Conservation (phyloP, 2,797 vertebrate species). For the Danionella dracula region DNA sequence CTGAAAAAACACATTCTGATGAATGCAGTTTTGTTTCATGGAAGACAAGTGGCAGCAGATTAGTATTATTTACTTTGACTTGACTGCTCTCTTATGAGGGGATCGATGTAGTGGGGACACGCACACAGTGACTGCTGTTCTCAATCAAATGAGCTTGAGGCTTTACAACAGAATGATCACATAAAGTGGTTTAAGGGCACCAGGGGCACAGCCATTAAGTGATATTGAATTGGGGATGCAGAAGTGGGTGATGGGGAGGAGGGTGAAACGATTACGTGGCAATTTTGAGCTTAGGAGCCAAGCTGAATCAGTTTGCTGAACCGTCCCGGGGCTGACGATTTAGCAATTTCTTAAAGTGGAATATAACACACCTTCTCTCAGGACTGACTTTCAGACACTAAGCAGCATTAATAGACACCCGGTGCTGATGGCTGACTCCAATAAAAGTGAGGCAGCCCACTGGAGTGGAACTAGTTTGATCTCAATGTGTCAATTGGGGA, state of each 20-base stretch:
- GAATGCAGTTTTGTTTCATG: not conserved
- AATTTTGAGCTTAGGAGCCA: conserved; percentile 23
- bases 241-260: not conserved
- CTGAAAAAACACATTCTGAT: not conserved
- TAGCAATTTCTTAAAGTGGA: conserved; percentile 51
- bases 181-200: conserved; percentile 47
- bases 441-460: conserved; percentile 36
- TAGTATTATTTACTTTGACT: conserved; percentile 26
- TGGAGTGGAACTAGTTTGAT: conserved; percentile 46
- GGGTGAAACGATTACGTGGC: conserved; percentile 25
- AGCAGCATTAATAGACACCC: conserved; percentile 42
- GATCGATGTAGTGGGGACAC: not conserved
- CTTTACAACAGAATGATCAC: conserved; percentile 42
- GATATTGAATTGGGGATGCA: conserved; percentile 28
- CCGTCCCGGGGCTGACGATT: conserved; percentile 49
- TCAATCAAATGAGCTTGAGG: conserved; percentile 38
- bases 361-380: conserved; percentile 43
- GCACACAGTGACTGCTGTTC: conserved; percentile 20
- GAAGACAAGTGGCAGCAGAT: not conserved
- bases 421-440: conserved; percentile 28
- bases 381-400: conserved; percentile 37
- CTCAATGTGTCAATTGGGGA: conserved; percentile 36
- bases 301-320: conserved; percentile 24
- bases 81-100: conserved; percentile 17
- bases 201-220: conserved; percentile 22